Evolutionary conservation across 2,113 vertebrate genomes (phyloP).

Genomic region (Perccottus glenii): DNA sequence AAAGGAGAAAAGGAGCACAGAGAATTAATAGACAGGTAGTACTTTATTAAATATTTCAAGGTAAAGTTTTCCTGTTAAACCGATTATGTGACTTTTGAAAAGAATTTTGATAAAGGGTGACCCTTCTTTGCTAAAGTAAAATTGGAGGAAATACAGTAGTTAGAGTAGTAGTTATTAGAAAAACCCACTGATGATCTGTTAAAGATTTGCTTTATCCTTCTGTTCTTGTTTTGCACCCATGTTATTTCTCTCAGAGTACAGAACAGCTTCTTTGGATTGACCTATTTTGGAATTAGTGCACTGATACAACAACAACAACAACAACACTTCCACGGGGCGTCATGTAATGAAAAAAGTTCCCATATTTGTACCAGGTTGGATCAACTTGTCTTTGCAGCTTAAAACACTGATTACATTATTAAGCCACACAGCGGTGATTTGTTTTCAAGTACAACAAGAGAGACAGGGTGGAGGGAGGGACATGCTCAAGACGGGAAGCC

Average conservation of each 20-base stretch:
- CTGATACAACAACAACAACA: constrained; percentile 62
- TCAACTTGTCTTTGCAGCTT: constrained; percentile 73
- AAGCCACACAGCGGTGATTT: constrained; percentile 65
- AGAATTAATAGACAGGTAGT: constrained; percentile 5
- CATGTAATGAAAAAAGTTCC: constrained; percentile 71
- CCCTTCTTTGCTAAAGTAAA: not conserved
- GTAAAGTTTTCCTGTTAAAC: constrained; percentile 6
- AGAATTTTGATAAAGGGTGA: not conserved
- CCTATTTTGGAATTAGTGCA: constrained; percentile 63
- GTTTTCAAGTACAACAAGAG: constrained; percentile 68
- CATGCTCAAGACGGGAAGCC: constrained; percentile 65
- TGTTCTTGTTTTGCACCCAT: constrained; percentile 7
- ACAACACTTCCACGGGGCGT: constrained; percentile 38
- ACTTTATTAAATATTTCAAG: constrained; percentile 31
- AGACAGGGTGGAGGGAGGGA: constrained; percentile 14
- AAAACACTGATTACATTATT: constrained; percentile 72
- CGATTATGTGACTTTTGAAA: not conserved
- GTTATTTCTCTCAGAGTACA: constrained; percentile 6
- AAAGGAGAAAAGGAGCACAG: not conserved
- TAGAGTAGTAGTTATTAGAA: not conserved
- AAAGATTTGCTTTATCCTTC: not conserved
- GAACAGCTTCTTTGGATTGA: constrained; percentile 49
- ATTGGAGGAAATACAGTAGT: not conserved
- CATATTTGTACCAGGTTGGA: constrained; percentile 67
- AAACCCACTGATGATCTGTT: not conserved